Percentiles rank a stretch among this genome's conserved stretches.
Evolutionary conservation across 92 coral and sea anemone species (phyloP).

Genomic region (Pocillopora meandrina): DNA sequence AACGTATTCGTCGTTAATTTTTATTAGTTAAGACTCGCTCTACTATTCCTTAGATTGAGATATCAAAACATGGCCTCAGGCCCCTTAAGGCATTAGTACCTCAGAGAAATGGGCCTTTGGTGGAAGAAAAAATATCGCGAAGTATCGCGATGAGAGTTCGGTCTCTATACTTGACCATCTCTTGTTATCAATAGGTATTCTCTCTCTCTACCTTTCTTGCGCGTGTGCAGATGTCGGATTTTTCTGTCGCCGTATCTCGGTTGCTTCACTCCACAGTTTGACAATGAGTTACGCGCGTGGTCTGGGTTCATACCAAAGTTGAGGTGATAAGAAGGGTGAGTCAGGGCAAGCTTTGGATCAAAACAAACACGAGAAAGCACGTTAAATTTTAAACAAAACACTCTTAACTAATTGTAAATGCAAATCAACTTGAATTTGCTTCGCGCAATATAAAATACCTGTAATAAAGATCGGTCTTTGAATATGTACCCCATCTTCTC

Average conservation of each 20-base stretch:
- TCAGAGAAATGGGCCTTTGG: no score
- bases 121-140: no score
- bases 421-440: neutral
- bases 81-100: no score
- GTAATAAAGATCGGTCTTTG: conserved; percentile 79
- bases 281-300: conserved; percentile 90
- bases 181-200: no score
- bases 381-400: neutral
- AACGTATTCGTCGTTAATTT: no score
- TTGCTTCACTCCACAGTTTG: conserved; percentile 93
- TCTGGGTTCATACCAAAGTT: conserved; percentile 97
- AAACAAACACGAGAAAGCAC: neutral
- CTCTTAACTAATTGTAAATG: neutral
- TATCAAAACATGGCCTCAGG: no score
- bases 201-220: conserved; percentile 72
- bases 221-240: conserved; percentile 77
- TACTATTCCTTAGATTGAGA: no score
- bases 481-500: conserved; percentile 83
- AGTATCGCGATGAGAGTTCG: no score
- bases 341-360: conserved; percentile 76
- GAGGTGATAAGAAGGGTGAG: conserved; percentile 94
- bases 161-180: no score
- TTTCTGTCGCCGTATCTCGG: conserved; percentile 96
- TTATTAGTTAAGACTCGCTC: no score
- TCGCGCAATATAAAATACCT: conserved; percentile 47